phyloP scores from a whole-genome alignment of 2,797 vertebrate genomes.

The Mormyrops boulengeri region DNA sequence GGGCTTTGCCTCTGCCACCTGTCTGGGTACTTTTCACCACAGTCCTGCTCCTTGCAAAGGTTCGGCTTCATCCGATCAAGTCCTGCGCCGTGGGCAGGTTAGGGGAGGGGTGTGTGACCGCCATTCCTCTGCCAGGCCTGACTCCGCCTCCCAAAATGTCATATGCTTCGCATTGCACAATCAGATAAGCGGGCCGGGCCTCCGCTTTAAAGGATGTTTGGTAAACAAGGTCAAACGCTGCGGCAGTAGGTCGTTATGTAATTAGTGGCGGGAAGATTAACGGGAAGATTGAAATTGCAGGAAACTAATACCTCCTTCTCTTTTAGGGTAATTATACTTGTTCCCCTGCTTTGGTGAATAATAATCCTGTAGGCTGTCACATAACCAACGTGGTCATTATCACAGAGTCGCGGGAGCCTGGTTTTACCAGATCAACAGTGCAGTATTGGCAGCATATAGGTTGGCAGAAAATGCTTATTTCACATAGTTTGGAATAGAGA shows the following conservation, averaged over 20 bases:
- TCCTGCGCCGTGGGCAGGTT: background rate
- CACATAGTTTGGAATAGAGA: background rate
- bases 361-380: background rate
- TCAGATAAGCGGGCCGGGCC: background rate
- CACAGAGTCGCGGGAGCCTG: background rate
- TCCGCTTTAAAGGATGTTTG: background rate
- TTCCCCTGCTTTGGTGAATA: background rate
- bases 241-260: background rate
- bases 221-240: constrained; percentile 6
- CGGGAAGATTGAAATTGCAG: constrained; percentile 11
- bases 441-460: background rate
- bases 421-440: background rate
- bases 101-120: background rate
- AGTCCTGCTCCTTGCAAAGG: background rate
- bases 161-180: background rate
- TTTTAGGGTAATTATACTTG: constrained; percentile 6
- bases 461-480: background rate
- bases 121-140: background rate
- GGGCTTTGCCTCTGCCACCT: background rate
- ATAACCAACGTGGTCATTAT: background rate
- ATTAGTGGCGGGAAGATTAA: background rate
- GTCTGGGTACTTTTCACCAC: background rate
- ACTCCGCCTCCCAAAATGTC: background rate
- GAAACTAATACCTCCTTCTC: constrained; percentile 10
- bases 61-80: background rate